Conservation (phyloP, 92 coral and sea anemone species). For the Porites evermanni region DNA sequence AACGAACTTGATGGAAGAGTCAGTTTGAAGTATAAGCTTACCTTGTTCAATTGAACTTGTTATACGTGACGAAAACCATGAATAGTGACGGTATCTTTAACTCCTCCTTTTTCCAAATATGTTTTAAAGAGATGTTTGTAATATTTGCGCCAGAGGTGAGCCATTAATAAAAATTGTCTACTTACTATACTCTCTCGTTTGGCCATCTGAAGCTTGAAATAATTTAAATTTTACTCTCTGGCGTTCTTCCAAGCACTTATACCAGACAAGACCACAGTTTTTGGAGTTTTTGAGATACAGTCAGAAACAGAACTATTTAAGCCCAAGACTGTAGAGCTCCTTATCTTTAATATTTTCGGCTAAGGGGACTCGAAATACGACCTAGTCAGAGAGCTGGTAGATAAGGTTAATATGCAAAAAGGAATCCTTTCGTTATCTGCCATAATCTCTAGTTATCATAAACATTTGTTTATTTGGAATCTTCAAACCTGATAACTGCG, state of each 20-base stretch:
- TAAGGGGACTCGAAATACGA: neutral
- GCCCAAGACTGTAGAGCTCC: neutral
- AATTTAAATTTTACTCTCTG: neutral
- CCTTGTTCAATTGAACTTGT: constrained; percentile 3
- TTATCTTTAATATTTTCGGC: constrained; percentile 18
- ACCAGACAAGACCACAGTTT: neutral
- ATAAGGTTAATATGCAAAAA: constrained; percentile 35
- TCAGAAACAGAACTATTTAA: constrained; percentile 1
- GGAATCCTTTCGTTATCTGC: constrained; percentile 28
- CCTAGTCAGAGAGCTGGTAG: neutral
- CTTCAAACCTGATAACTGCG: constrained; percentile 18
- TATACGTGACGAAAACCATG: constrained; percentile 13
- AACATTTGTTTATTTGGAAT: constrained; percentile 11
- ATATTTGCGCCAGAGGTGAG: neutral
- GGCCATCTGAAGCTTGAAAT: neutral
- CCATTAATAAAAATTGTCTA: neutral
- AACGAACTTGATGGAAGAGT: neutral
- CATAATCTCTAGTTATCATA: constrained; percentile 27
- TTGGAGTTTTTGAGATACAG: neutral
- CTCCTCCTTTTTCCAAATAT: constrained; percentile 4
- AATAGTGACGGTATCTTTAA: neutral
- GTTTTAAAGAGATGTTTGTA: neutral
- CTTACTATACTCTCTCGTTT: neutral
- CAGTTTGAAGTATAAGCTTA: neutral
- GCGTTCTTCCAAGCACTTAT: neutral